phyloP scores from a whole-genome alignment of 2,888 invertebrate species.

The Drosophila rellima region DNA sequence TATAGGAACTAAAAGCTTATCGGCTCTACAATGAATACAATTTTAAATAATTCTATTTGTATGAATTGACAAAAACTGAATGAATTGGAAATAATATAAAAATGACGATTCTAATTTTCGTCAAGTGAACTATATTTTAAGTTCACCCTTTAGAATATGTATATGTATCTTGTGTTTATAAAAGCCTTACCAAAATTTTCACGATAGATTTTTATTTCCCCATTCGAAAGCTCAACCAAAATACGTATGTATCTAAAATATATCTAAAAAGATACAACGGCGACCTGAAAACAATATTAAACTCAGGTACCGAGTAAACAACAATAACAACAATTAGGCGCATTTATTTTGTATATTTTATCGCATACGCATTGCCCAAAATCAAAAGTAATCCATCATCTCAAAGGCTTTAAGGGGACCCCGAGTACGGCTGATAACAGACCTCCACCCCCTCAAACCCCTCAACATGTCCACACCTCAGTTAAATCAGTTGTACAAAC shows the following conservation, averaged over 20 bases:
- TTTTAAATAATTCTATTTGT: no score
- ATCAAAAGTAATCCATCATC: constrained; percentile 80
- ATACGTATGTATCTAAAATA: no score
- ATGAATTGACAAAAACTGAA: no score
- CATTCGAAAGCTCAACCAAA: no score
- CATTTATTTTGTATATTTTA: constrained; percentile 72
- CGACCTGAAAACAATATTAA: constrained; percentile 57
- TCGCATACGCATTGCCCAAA: constrained; percentile 72
- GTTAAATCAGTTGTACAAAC: constrained; percentile 57
- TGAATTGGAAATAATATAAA: no score
- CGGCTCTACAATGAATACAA: neutral
- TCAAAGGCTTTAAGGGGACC: constrained; percentile 72
- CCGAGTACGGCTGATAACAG: constrained; percentile 70
- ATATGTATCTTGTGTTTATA: no score
- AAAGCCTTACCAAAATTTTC: no score
- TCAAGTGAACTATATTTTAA: no score
- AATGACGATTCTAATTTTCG: no score
- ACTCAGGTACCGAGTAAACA: constrained; percentile 51
- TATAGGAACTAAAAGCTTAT: constrained; percentile 32
- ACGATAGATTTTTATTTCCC: no score
- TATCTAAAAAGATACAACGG: constrained; percentile 53
- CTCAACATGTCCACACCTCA: constrained; percentile 29
- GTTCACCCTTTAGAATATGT: no score
- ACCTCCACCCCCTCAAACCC: constrained; percentile 7
- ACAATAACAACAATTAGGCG: constrained; percentile 65